These are phyloP conservation scores for Papilio dardanus DNA, from an alignment of 1,140 invertebrate genomes.

Conservation along the genomic window DNA sequence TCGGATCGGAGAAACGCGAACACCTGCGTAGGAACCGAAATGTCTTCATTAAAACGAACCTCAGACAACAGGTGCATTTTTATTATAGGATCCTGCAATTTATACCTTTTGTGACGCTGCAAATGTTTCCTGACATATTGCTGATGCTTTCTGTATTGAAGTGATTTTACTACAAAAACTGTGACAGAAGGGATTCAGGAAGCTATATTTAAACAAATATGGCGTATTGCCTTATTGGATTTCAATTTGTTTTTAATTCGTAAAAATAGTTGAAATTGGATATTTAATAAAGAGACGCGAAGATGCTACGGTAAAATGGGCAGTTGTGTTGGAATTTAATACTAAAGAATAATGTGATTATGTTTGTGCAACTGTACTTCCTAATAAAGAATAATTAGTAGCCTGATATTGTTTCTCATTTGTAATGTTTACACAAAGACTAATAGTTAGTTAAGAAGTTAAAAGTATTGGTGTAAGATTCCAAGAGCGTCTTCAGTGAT, in stretches of 20 bases:
- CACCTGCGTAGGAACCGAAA: conserved; percentile 74
- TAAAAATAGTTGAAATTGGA: background rate
- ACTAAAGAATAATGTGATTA: no score
- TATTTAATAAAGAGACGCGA: conserved; percentile 20
- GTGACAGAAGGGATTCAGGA: conserved; percentile 7
- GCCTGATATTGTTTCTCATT: background rate
- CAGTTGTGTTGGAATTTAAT: no score
- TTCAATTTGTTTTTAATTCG: background rate
- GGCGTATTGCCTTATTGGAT: background rate
- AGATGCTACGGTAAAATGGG: no score
- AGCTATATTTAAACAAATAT: background rate
- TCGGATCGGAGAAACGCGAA: conserved; percentile 56
- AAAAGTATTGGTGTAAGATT: conserved; percentile 61
- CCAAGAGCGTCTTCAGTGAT: conserved; percentile 46
- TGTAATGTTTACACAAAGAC: background rate
- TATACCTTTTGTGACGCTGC: conserved; percentile 16
- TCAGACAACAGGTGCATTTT: conserved; percentile 66
- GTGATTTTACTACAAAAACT: conserved; percentile 18
- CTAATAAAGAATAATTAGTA: no score
- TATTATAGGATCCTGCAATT: conserved; percentile 50
- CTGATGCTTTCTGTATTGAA: conserved; percentile 13
- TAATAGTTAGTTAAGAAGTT: conserved; percentile 43
- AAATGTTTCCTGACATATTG: conserved; percentile 37
- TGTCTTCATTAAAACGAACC: conserved; percentile 76
- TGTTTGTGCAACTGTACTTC: no score